phyloP scores from a whole-genome alignment of 37 sponge, comb jelly and placozoan genomes.

The Crambe crambe region DNA sequence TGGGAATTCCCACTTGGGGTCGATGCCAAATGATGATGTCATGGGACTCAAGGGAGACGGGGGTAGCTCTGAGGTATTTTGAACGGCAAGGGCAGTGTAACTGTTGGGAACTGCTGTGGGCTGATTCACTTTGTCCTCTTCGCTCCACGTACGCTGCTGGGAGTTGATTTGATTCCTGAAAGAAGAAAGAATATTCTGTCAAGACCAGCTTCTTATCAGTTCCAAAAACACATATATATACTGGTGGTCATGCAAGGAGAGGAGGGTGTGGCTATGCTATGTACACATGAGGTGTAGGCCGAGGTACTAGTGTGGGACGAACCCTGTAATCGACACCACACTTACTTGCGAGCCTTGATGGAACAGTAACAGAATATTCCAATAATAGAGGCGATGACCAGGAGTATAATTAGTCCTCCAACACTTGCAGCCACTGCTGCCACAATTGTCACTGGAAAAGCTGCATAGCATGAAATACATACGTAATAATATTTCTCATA shows the following conservation, averaged over 20 bases:
- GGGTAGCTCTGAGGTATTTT: neutral
- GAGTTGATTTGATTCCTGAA: conserved; percentile 4
- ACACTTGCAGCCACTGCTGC: conserved; percentile 14
- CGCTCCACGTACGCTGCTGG: conserved; percentile 11
- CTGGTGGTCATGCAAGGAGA: neutral
- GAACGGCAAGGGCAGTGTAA: conserved; percentile 14
- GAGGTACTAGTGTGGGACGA: too few species aligned
- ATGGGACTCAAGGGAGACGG: conserved; percentile 15
- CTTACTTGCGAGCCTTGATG: conserved; percentile 28
- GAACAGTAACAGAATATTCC: conserved; percentile 28
- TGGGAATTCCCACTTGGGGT: conserved; percentile 58
- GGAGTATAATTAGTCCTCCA: conserved; percentile 12
- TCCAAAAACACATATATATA: too few species aligned
- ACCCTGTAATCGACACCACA: too few species aligned
- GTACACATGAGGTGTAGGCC: too few species aligned
- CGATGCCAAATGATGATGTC: conserved; percentile 17
- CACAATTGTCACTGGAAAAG: neutral
- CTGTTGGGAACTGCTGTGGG: neutral
- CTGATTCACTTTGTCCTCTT: conserved; percentile 16
- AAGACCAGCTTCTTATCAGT: too few species aligned
- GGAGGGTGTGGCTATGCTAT: too few species aligned
- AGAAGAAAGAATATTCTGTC: neutral
- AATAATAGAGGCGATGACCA: conserved; percentile 1
- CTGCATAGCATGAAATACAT: too few species aligned
- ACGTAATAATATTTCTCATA: too few species aligned